Conservation (phyloP, 2,113 vertebrate species). For the Laterallus jamaicensis region DNA sequence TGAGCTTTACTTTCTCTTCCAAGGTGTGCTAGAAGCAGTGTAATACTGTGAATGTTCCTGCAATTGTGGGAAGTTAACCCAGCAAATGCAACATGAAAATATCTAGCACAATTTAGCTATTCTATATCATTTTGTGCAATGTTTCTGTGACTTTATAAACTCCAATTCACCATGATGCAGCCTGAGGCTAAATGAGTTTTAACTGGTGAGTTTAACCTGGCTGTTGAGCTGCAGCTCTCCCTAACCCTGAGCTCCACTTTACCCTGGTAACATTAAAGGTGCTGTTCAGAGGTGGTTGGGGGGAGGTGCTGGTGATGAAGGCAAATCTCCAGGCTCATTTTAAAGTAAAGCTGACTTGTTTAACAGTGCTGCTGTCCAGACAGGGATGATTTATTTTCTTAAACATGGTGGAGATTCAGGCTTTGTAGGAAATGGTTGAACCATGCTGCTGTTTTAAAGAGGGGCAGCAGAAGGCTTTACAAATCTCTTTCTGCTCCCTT, state of each 20-base stretch:
- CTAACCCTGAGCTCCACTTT: fast-evolving
- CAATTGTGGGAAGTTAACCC: not conserved
- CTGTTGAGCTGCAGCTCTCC: not conserved
- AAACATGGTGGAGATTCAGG: not conserved
- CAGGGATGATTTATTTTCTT: not conserved
- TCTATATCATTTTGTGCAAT: not conserved
- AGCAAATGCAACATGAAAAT: not conserved
- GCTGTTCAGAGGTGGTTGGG: not conserved
- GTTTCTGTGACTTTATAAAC: not conserved
- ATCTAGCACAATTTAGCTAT: not conserved
- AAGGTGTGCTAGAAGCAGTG: fast-evolving
- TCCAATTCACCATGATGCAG: fast-evolving
- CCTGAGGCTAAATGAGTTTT: not conserved
- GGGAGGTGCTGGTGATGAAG: not conserved
- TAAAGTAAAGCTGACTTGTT: not conserved
- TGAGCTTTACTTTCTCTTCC: not conserved
- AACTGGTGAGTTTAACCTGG: not conserved
- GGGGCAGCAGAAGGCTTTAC: not conserved
- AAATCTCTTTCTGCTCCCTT: conserved; percentile 1
- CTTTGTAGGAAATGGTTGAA: not conserved
- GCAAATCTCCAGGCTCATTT: not conserved
- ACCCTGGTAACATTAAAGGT: not conserved
- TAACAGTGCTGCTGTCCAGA: not conserved
- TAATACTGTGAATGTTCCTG: not conserved
- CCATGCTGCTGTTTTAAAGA: not conserved